Percentiles rank a stretch among this genome's conserved stretches.
Evolutionary conservation across 2,113 vertebrate genomes (phyloP).

Genomic region (Ranitomeya variabilis): DNA sequence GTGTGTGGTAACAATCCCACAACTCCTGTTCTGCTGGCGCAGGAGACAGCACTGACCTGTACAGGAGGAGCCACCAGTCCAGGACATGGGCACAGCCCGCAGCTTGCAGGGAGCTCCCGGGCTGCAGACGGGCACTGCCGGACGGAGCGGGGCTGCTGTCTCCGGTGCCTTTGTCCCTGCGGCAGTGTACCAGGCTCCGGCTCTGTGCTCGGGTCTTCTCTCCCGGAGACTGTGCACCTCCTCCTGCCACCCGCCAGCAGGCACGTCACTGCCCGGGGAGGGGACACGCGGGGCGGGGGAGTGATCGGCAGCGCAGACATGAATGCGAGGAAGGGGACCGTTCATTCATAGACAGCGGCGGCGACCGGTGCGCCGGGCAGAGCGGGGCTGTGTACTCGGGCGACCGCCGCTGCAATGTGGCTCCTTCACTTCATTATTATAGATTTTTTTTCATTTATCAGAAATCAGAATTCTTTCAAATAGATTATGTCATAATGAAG

Average conservation of each 20-base stretch:
- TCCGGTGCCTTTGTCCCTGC: constrained; percentile 15
- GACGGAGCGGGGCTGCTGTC: not conserved
- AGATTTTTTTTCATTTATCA: no score
- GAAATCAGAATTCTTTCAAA: no score
- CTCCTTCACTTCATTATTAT: no score
- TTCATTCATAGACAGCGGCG: not conserved
- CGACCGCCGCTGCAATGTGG: no score
- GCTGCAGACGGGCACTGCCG: not conserved
- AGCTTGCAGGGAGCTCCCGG: not conserved
- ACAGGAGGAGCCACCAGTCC: not conserved
- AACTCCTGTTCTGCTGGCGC: not conserved
- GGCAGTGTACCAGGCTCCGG: constrained; percentile 11
- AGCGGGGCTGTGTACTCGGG: no score
- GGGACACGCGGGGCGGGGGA: not conserved
- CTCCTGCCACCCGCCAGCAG: constrained; percentile 41
- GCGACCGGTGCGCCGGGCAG: not conserved
- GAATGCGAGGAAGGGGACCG: not conserved
- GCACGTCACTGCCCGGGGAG: constrained; percentile 39
- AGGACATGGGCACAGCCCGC: not conserved
- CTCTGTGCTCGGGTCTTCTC: not conserved
- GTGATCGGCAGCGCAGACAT: not conserved
- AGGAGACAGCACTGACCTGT: constrained; percentile 48
- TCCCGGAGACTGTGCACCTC: constrained; percentile 43
- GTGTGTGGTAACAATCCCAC: not conserved
- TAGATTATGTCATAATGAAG: no score